These are phyloP conservation scores for Baccha elongata DNA, from an alignment of 2,888 invertebrate genomes.

Conservation along the genomic window DNA sequence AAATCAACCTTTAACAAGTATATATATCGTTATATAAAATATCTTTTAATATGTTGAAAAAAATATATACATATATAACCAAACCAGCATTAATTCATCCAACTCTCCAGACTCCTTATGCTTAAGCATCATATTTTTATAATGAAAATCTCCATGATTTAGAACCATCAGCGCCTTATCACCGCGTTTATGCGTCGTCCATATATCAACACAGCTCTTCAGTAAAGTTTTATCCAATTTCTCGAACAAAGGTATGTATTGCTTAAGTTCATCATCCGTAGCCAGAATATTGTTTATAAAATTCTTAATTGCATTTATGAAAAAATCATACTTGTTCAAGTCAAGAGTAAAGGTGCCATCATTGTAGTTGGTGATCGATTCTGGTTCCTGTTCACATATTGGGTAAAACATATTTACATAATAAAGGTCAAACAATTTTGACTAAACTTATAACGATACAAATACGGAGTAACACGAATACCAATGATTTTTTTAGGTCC, in stretches of 20 bases:
- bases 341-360: constrained; percentile 7
- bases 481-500: too few species aligned
- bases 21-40: neutral
- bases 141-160: constrained; percentile 64
- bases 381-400: constrained; percentile 4
- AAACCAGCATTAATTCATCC: constrained; percentile 53
- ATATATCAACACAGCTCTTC: constrained; percentile 31
- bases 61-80: neutral
- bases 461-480: too few species aligned
- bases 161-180: constrained; percentile 38
- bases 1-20: constrained; percentile 61
- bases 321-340: neutral
- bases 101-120: constrained; percentile 29
- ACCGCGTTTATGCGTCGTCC: constrained; percentile 24
- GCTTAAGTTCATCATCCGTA: neutral
- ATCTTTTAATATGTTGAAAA: neutral
- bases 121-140: constrained; percentile 56
- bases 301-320: neutral
- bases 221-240: constrained; percentile 9
- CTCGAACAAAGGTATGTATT: constrained; percentile 4
- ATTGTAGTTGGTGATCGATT: constrained; percentile 18
- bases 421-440: too few species aligned
- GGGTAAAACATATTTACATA: too few species aligned
- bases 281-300: neutral
- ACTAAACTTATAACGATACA: too few species aligned